Evolutionary conservation across 2,797 vertebrate species (phyloP).

Genomic region (Smutsia gigantea): DNA sequence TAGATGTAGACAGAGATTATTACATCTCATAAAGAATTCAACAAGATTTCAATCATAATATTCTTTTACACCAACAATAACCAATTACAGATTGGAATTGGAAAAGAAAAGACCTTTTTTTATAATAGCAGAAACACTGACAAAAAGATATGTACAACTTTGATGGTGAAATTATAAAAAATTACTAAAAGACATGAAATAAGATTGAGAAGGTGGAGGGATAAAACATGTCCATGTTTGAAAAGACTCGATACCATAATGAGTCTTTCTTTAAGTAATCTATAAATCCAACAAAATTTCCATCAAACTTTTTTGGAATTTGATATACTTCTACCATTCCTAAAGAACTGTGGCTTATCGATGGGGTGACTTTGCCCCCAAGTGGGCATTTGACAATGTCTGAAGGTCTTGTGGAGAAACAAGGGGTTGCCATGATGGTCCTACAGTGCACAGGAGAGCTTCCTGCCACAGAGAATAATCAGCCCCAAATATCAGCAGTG

Average conservation of each 20-base stretch:
- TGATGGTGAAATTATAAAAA: conserved; percentile 23
- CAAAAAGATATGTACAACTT: background rate
- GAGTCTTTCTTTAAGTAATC: background rate
- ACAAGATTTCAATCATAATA: background rate
- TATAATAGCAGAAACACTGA: conserved; percentile 22
- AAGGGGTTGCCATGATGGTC: background rate
- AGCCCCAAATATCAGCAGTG: background rate
- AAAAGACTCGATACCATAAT: background rate
- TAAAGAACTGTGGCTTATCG: background rate
- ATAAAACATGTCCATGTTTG: background rate
- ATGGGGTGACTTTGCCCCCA: background rate
- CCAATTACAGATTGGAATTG: background rate
- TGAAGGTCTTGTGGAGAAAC: background rate
- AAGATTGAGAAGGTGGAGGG: conserved; percentile 14
- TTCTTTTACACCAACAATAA: background rate
- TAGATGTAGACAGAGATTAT: background rate
- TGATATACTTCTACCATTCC: background rate
- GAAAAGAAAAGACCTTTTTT: background rate
- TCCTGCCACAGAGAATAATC: background rate
- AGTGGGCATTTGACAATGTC: background rate
- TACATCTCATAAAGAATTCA: conserved; percentile 1
- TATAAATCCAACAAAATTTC: conserved; percentile 10
- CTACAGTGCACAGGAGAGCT: background rate
- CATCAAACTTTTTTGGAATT: background rate
- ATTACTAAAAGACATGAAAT: conserved; percentile 22